Base-by-base conservation (phyloP, 2,888 invertebrate species). In the Pristionchus entomophagus region DNA sequence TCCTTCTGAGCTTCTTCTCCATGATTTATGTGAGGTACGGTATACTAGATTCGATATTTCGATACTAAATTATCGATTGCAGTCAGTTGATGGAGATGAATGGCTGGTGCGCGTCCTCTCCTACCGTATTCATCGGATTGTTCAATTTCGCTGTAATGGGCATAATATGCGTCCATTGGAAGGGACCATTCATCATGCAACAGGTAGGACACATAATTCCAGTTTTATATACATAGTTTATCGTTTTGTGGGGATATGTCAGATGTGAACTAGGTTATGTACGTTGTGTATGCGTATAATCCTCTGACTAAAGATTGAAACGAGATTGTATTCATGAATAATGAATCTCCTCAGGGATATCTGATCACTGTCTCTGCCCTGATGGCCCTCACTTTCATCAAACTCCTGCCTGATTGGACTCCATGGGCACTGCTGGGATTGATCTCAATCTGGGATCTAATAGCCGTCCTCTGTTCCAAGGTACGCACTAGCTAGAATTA, bases 91-190 rank as follows among this genome's bases (percentile, higher is more conserved):
- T 99, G 88, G 95, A 96, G 93, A 97, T 97, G 6, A 98, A 97
- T 94, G 98, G 99, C 94, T 96, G 99, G 92, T 97, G 98, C 5
- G 96, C 99, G 96, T 99, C 99, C 94, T 96, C 96, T 93, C 96
- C 97, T 89, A 97, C 98, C 1, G 95, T 98, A 77, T 94, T 95
- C 4, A 95, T 99, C 88, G 95, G 96, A 56, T 96, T 99, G 95
- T 99, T 99, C 98, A 99, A 99, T 95, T 98, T 99, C 94, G 99
- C 97, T 85, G 96, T 97, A 85, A 96, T 97, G 93, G 99, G 99
- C 38, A 98, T 99, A 97, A 96, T 99, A 89, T 97, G 97, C 91
- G 99, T 99, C 89, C 99, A 99, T 94, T 99, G 99, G 99, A 97
- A 97, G 94, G 99, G 98, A 0, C 99, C 99, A 0, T 95, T 99